Evolutionary conservation across 2,888 invertebrate genomes (phyloP).

Genomic region (Lypha dubia): DNA sequence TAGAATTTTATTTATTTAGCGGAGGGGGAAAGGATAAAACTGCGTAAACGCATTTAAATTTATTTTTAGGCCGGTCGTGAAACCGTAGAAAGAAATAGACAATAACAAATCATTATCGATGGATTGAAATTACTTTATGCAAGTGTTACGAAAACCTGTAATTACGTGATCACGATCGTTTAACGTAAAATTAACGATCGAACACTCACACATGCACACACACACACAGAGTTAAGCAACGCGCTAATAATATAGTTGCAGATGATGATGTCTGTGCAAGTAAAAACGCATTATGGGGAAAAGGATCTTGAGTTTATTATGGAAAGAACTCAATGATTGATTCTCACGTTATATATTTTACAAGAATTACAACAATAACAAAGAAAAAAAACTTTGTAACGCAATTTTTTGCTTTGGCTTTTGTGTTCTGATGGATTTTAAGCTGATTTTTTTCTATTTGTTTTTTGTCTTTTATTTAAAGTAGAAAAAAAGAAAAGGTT

Average conservation of each 20-base stretch:
- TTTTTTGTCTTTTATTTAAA: neutral
- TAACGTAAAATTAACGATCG: slow-evolving; percentile 65
- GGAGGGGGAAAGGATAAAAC: slow-evolving; percentile 52
- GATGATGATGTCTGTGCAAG: slow-evolving; percentile 17
- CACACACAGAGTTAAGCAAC: neutral
- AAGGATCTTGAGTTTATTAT: slow-evolving; percentile 72
- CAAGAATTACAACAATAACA: neutral
- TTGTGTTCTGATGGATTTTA: slow-evolving; percentile 60
- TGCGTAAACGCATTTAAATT: slow-evolving; percentile 71
- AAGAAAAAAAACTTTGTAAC: slow-evolving; percentile 43
- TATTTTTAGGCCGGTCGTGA: neutral
- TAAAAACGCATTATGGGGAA: slow-evolving; percentile 59
- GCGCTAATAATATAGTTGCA: neutral
- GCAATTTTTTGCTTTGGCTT: slow-evolving; percentile 58
- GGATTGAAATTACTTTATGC: slow-evolving; percentile 58
- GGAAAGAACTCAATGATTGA: slow-evolving; percentile 72
- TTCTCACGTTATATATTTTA: slow-evolving; percentile 74
- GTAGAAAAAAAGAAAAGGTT: slow-evolving; percentile 62
- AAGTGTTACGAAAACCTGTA: slow-evolving; percentile 72
- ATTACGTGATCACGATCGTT: slow-evolving; percentile 71
- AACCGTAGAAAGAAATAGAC: slow-evolving; percentile 40
- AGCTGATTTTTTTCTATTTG: slow-evolving; percentile 72
- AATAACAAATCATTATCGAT: slow-evolving; percentile 59
- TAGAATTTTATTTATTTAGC: too few relatives aligned
- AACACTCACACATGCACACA: slow-evolving; percentile 6